These are phyloP conservation scores for Tyrophagus putrescentiae DNA, from an alignment of 1,140 invertebrate genomes.

Conservation along the genomic window DNA sequence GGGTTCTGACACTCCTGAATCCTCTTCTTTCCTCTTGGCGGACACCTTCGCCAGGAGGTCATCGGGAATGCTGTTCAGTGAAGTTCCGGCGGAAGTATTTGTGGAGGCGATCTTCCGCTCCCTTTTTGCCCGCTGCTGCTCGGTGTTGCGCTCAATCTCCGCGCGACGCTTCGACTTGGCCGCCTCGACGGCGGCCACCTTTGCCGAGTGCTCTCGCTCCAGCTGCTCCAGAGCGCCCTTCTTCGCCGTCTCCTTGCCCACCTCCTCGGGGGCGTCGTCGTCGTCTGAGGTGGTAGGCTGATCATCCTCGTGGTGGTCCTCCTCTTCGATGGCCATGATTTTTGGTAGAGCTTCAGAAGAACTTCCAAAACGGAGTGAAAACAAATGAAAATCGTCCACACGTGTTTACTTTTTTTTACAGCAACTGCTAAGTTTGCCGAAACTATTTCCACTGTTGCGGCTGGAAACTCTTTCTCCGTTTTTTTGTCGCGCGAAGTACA, in stretches of 20 bases:
- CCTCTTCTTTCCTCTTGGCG: background rate
- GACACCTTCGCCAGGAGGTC: background rate
- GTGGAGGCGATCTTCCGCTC: background rate
- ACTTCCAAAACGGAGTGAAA: too few relatives aligned
- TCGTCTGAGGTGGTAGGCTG: too few relatives aligned
- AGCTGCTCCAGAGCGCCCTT: background rate
- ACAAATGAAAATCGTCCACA: too few relatives aligned
- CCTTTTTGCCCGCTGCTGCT: background rate
- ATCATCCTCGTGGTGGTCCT: too few relatives aligned
- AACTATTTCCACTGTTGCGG: too few relatives aligned
- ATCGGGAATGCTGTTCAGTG: background rate
- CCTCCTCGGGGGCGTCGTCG: background rate
- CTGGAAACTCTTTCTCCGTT: too few relatives aligned
- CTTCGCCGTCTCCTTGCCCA: background rate
- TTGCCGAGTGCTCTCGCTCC: background rate
- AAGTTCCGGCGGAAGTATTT: too few relatives aligned
- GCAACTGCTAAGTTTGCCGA: too few relatives aligned
- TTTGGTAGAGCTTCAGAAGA: too few relatives aligned
- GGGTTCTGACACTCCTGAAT: background rate
- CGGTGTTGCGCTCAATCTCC: slow-evolving; percentile 7
- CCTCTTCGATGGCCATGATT: too few relatives aligned
- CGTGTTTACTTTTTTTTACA: too few relatives aligned
- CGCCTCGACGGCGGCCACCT: background rate
- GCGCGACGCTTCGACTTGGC: background rate
- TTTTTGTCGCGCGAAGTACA: too few relatives aligned